Conservation (phyloP, 2,888 invertebrate species). For the Amblyteles armatorius region DNA sequence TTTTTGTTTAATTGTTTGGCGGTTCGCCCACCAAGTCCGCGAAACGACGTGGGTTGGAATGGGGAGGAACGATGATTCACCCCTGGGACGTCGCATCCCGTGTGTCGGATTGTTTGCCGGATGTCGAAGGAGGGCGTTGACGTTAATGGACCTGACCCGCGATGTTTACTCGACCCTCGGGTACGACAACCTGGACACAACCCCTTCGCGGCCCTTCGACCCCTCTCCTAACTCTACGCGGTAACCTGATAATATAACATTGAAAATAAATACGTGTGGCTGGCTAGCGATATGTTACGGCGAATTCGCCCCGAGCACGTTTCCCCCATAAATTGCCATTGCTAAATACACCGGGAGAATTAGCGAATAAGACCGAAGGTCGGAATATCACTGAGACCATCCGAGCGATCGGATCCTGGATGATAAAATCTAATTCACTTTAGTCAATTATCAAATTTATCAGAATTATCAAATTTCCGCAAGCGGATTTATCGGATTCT, state of each 20-base stretch:
- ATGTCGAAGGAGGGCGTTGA: conserved; percentile 9
- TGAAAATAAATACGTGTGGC: conserved; percentile 18
- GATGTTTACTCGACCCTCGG: conserved; percentile 26
- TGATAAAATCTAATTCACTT: too few relatives aligned
- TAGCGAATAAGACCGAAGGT: too few relatives aligned
- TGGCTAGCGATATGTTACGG: background rate
- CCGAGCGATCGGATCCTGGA: too few relatives aligned
- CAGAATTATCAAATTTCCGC: too few relatives aligned
- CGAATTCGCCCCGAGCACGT: background rate
- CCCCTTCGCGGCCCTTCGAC: conserved; percentile 27
- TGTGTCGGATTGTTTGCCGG: conserved; percentile 10
- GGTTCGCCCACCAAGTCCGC: background rate
- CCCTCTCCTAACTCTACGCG: background rate
- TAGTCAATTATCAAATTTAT: too few relatives aligned
- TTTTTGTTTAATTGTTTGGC: too few relatives aligned
- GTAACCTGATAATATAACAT: conserved; percentile 10
- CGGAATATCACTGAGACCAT: too few relatives aligned
- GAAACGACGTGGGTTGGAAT: conserved; percentile 5
- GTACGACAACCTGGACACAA: conserved; percentile 24
- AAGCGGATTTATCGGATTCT: too few relatives aligned
- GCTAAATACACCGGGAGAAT: background rate
- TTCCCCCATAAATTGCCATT: background rate
- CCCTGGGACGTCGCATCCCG: conserved; percentile 1
- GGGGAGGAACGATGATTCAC: conserved; percentile 17
- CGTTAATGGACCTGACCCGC: conserved; percentile 25